A percentile compares a stretch with the other conserved stretches of the same genome.
Evolutionary conservation across 2,797 vertebrate species (phyloP).

Genomic region (Pseudomugil gertrudae): DNA sequence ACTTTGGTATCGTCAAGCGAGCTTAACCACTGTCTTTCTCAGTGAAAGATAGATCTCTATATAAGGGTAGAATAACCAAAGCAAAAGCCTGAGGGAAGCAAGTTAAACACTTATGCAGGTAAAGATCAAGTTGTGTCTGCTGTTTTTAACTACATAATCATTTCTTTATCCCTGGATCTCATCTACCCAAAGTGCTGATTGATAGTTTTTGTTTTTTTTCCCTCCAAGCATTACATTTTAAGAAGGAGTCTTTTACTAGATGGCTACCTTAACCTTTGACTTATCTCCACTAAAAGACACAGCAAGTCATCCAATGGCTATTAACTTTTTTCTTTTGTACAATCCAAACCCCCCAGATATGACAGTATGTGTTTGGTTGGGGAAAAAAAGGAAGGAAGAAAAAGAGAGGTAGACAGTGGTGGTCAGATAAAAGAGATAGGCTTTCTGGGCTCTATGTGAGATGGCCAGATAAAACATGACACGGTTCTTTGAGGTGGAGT

Average conservation of each 20-base stretch:
- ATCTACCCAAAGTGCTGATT: slow-evolving; percentile 65
- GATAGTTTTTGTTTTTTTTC: slow-evolving; percentile 35
- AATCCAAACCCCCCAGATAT: slow-evolving; percentile 17
- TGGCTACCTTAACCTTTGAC: slow-evolving; percentile 63
- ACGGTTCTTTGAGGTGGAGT: slow-evolving; percentile 73
- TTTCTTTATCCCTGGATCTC: slow-evolving; percentile 64
- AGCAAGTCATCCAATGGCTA: slow-evolving; percentile 39
- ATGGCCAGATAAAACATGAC: slow-evolving; percentile 80
- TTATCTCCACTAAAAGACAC: slow-evolving; percentile 49
- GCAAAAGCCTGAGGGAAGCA: slow-evolving; percentile 47
- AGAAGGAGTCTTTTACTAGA: slow-evolving; percentile 50
- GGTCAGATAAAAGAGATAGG: slow-evolving; percentile 74
- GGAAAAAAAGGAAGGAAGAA: slow-evolving; percentile 24
- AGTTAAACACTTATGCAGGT: slow-evolving; percentile 53
- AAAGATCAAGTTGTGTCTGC: slow-evolving; percentile 57
- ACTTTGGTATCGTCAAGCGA: slow-evolving; percentile 58
- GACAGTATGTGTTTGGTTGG: slow-evolving; percentile 37
- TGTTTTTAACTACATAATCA: slow-evolving; percentile 49
- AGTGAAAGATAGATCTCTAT: slow-evolving; percentile 73
- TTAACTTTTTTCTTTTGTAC: slow-evolving; percentile 30
- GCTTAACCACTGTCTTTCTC: slow-evolving; percentile 64
- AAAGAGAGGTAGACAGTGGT: slow-evolving; percentile 67
- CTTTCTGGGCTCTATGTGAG: slow-evolving; percentile 63
- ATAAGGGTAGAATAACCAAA: slow-evolving; percentile 64
- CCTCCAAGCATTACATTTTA: slow-evolving; percentile 60